Percentiles rank a stretch among this genome's conserved stretches.
phyloP scores from a whole-genome alignment of 2,888 invertebrate species.

The Pheosia tremula region DNA sequence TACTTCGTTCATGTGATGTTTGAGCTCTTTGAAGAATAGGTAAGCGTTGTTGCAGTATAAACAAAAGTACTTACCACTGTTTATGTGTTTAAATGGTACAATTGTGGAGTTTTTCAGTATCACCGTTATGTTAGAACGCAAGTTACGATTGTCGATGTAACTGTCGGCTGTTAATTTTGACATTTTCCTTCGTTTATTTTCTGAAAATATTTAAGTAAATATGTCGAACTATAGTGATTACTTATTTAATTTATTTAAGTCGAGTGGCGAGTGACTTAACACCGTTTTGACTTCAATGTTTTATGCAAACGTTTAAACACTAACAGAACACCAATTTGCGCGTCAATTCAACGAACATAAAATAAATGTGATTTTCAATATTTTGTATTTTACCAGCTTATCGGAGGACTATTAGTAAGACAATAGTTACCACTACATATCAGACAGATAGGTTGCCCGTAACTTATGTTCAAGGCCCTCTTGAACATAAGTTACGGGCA shows the following conservation, averaged over 20 bases:
- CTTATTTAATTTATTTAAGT: background rate
- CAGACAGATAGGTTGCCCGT: too few species aligned
- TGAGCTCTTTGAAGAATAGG: slow-evolving; percentile 27
- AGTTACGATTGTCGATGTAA: slow-evolving; percentile 21
- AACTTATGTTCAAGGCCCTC: too few species aligned
- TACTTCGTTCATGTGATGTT: slow-evolving; percentile 12
- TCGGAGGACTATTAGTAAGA: too few species aligned
- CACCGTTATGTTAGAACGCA: slow-evolving; percentile 28
- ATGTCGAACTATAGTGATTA: background rate
- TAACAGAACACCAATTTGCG: too few species aligned
- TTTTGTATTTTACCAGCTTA: too few species aligned
- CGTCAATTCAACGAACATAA: too few species aligned
- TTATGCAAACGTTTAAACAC: too few species aligned
- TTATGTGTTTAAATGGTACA: slow-evolving; percentile 27
- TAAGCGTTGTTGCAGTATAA: slow-evolving; percentile 33
- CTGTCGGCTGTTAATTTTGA: slow-evolving; percentile 16
- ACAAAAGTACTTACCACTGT: slow-evolving; percentile 30
- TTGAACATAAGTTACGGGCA: too few species aligned
- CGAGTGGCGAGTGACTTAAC: background rate
- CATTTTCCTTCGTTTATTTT: slow-evolving; percentile 1
- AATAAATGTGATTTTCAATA: too few species aligned
- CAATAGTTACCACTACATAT: too few species aligned
- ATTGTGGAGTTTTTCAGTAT: slow-evolving; percentile 30
- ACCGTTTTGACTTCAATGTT: too few species aligned
- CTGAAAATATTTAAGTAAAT: background rate